Evolutionary conservation across 2,113 vertebrate genomes (phyloP).

Genomic region (Todiramphus chloris): DNA sequence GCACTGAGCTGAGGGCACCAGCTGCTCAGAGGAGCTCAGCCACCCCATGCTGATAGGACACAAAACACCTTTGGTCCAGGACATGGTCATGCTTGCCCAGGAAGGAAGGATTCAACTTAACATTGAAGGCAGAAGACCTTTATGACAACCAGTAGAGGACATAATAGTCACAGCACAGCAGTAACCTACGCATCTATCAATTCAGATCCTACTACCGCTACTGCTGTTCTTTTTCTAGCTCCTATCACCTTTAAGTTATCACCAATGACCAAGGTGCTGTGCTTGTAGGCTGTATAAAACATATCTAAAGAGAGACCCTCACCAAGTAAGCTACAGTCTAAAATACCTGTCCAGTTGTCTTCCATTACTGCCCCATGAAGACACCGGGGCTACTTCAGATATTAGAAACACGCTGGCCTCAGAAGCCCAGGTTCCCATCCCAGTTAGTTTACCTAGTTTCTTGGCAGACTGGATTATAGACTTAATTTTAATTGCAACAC

Average conservation of each 20-base stretch:
- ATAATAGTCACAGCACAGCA: accelerated
- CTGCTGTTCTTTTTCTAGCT: accelerated
- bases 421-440: accelerated
- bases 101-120: neutral
- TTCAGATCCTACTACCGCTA: neutral
- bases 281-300: neutral
- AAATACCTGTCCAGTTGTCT: accelerated
- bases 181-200: accelerated
- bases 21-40: neutral
- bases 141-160: neutral
- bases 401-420: accelerated
- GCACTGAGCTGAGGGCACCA: neutral
- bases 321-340: neutral
- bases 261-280: neutral
- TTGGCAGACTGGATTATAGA: neutral
- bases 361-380: accelerated
- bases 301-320: neutral
- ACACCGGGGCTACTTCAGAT: accelerated
- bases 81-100: accelerated
- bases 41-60: neutral
- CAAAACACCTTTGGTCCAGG: accelerated
- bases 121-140: neutral
- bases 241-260: neutral
- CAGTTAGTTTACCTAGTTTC: neutral
- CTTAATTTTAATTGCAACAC: neutral